Evolutionary conservation across 1,140 invertebrate genomes (phyloP).

Genomic region (Macrobrachium nipponense): DNA sequence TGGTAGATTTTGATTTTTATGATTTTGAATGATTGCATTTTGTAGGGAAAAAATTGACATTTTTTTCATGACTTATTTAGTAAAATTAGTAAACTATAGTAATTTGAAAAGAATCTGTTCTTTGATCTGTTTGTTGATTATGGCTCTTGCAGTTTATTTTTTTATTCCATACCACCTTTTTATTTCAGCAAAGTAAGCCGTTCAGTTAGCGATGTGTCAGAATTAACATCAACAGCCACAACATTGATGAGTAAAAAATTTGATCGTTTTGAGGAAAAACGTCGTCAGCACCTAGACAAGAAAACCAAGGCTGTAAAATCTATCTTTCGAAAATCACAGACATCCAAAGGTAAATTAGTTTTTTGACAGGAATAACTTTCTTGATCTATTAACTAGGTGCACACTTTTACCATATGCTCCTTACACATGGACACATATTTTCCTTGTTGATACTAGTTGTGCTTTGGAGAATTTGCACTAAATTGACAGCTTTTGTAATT

Average conservation of each 20-base stretch:
- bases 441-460: too few species aligned
- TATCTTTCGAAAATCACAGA: slow-evolving; percentile 79
- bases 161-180: background rate
- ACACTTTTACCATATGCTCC: background rate
- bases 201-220: slow-evolving; percentile 65
- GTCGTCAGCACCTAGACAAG: slow-evolving; percentile 84
- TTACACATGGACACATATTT: too few species aligned
- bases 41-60: too few species aligned
- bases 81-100: too few species aligned
- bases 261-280: slow-evolving; percentile 89
- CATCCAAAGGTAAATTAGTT: slow-evolving; percentile 73
- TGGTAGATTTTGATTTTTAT: too few species aligned
- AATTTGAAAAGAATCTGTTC: too few species aligned
- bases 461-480: too few species aligned
- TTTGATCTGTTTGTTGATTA: background rate
- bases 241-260: slow-evolving; percentile 71
- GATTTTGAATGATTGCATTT: too few species aligned
- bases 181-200: slow-evolving; percentile 63
- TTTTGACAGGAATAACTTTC: background rate
- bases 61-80: too few species aligned
- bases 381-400: background rate
- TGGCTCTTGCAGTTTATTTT: background rate
- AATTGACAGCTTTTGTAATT: too few species aligned
- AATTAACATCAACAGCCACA: slow-evolving; percentile 63
- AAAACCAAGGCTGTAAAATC: slow-evolving; percentile 83